Evolutionary conservation across 2,797 vertebrate genomes (phyloP).

Genomic region (Silurus aristotelis): DNA sequence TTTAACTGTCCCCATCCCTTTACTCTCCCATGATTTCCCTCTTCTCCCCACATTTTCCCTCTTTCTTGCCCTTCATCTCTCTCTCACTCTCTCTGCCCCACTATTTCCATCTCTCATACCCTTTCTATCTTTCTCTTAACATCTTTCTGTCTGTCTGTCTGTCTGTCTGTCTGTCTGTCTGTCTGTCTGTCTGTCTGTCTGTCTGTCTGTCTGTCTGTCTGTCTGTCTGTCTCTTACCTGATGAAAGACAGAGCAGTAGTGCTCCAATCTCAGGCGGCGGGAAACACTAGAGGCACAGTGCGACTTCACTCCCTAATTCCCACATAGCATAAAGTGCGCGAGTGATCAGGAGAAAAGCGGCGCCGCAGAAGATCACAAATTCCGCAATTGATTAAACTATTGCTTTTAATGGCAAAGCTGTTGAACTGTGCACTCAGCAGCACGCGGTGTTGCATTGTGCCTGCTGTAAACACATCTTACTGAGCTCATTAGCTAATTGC

Average conservation of each 20-base stretch:
- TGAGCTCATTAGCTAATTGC: slow-evolving; percentile 42
- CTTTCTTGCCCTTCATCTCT: background rate
- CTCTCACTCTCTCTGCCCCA: background rate
- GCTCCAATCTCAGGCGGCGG: background rate
- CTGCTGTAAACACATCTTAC: slow-evolving; percentile 41
- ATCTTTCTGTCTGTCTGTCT: background rate
- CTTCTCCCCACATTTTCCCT: background rate
- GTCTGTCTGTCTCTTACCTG: background rate
- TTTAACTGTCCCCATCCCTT: background rate
- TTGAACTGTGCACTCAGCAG: slow-evolving; percentile 25
- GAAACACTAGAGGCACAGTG: background rate
- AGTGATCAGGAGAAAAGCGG: background rate
- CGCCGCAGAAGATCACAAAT: slow-evolving; percentile 16
- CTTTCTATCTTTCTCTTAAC: background rate
- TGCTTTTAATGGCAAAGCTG: slow-evolving; percentile 14
- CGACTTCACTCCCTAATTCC: background rate
- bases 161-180: too few species aligned
- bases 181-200: background rate
- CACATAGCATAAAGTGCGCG: background rate
- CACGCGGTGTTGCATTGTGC: background rate
- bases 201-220: background rate
- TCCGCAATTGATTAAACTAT: slow-evolving; percentile 27
- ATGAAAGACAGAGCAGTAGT: slow-evolving; percentile 10
- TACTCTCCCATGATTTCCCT: background rate
- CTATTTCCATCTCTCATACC: background rate